These are phyloP conservation scores for Hirtodrosophila duncani DNA, from an alignment of 2,888 invertebrate species.

Conservation along the genomic window DNA sequence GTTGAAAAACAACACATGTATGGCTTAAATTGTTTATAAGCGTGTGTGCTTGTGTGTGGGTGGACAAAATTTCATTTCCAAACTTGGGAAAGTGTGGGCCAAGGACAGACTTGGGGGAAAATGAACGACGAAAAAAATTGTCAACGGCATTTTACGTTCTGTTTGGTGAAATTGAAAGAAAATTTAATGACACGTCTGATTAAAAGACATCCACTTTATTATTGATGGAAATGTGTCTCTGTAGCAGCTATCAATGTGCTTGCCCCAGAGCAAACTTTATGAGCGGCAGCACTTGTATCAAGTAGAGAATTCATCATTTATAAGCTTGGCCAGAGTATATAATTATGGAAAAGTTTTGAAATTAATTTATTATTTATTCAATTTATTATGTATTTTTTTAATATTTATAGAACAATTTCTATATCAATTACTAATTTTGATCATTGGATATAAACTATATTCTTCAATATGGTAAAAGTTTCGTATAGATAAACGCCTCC, in stretches of 20 bases:
- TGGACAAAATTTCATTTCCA: constrained; percentile 40
- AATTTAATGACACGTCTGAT: constrained; percentile 60
- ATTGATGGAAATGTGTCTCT: neutral
- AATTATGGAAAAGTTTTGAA: no score
- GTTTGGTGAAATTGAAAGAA: constrained; percentile 55
- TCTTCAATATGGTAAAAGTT: no score
- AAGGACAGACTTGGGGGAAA: neutral
- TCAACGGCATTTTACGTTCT: constrained; percentile 35
- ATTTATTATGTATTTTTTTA: no score
- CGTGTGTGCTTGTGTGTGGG: constrained; percentile 15
- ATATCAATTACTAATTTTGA: no score
- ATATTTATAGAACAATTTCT: no score
- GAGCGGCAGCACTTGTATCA: no score
- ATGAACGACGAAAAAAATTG: constrained; percentile 19
- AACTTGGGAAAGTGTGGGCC: constrained; percentile 14
- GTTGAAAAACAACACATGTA: constrained; percentile 60
- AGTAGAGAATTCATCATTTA: no score
- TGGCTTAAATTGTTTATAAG: constrained; percentile 60
- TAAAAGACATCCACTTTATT: constrained; percentile 29
- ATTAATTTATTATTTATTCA: no score
- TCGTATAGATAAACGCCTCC: neutral
- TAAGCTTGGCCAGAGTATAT: no score
- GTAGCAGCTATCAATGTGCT: neutral
- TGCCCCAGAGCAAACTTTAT: neutral
- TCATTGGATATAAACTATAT: no score